These are phyloP conservation scores for Piscicola geometra DNA, from an alignment of 2,888 invertebrate species.

Conservation along the genomic window DNA sequence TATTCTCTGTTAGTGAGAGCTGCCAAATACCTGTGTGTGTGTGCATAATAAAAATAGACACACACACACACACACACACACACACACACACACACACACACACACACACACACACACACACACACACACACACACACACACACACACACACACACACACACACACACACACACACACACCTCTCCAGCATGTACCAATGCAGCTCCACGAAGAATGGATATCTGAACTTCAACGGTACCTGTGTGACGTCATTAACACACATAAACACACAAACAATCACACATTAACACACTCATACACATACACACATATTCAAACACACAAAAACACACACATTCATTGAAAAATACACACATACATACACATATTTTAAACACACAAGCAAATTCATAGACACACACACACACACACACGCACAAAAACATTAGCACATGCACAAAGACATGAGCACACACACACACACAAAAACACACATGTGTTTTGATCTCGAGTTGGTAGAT, in stretches of 20 bases:
- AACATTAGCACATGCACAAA: background rate
- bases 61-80: background rate
- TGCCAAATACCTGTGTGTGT: background rate
- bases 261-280: too few relatives aligned
- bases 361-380: background rate
- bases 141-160: background rate
- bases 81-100: background rate
- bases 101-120: background rate
- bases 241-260: slow-evolving; percentile 43
- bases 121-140: slow-evolving; percentile 2
- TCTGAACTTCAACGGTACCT: slow-evolving; percentile 93
- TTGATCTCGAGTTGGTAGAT: slow-evolving; percentile 92
- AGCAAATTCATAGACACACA: background rate
- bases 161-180: slow-evolving; percentile 63
- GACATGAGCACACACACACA: background rate
- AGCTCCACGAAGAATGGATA: slow-evolving; percentile 98
- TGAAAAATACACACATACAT: background rate
- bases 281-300: too few relatives aligned
- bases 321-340: too few relatives aligned
- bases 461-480: slow-evolving; percentile 67
- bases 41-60: too few relatives aligned
- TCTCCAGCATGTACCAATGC: slow-evolving; percentile 92
- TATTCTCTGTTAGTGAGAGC: background rate
- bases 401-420: background rate
- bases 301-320: too few relatives aligned